phyloP scores from a whole-genome alignment of 2,797 vertebrate species.

The Natrix natrix region DNA sequence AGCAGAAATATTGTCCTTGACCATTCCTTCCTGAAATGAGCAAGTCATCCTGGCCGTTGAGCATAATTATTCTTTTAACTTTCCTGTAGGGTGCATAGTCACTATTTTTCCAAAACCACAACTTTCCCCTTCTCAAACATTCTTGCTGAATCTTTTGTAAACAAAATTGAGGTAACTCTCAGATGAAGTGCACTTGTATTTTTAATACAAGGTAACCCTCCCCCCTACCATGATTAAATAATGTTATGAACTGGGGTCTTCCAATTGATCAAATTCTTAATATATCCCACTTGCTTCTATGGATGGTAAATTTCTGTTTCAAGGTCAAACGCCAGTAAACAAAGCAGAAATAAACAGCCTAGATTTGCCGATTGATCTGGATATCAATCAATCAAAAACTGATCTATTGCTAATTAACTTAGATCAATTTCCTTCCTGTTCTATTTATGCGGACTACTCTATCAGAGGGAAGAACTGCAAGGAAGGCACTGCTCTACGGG shows the following conservation, averaged over 20 bases:
- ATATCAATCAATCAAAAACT: neutral
- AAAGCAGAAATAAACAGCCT: neutral
- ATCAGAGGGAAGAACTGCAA: neutral
- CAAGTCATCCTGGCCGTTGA: neutral
- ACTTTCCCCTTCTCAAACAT: neutral
- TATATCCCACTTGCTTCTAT: neutral
- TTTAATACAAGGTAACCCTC: neutral
- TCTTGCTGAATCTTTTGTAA: neutral
- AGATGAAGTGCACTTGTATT: neutral
- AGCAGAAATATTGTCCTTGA: neutral
- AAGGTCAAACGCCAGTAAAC: neutral
- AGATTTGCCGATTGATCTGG: neutral
- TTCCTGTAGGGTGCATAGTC: neutral
- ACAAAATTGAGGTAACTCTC: neutral
- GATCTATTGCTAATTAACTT: neutral
- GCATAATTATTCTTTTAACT: neutral
- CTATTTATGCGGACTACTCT: neutral
- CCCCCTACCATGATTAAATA: neutral
- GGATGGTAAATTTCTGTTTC: neutral
- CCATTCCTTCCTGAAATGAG: neutral
- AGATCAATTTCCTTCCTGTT: neutral
- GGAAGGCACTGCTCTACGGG: neutral
- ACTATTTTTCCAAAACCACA: neutral
- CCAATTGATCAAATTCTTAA: neutral
- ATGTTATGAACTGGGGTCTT: neutral